Percentiles rank a stretch among this genome's conserved stretches.
Conservation (phyloP, 2,113 vertebrate species). For the Monopterus albus region DNA sequence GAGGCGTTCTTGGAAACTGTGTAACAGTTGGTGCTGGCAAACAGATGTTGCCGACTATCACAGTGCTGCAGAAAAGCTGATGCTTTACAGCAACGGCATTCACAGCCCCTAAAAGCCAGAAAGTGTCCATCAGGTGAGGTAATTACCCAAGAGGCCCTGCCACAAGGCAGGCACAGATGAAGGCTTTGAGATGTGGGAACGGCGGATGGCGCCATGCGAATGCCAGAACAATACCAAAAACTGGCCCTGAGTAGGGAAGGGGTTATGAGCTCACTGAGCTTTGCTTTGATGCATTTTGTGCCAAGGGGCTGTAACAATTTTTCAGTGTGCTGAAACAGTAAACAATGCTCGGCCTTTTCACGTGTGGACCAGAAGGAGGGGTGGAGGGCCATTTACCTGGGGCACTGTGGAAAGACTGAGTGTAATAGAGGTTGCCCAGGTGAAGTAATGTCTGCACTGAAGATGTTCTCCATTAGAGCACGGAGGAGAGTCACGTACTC, state of each 20-base stretch:
- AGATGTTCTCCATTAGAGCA: constrained; percentile 62
- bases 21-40: constrained; percentile 68
- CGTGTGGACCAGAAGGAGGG: constrained; percentile 22
- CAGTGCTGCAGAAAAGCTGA: constrained; percentile 42
- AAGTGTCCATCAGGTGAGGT: constrained; percentile 79
- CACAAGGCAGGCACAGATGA: constrained; percentile 67
- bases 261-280: constrained; percentile 50
- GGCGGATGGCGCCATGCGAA: constrained; percentile 72
- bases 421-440: constrained; percentile 72
- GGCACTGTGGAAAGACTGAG: constrained; percentile 78
- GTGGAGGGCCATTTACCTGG: constrained; percentile 71
- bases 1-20: constrained; percentile 70
- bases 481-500: constrained; percentile 43
- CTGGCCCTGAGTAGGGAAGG: constrained; percentile 36
- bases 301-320: constrained; percentile 58
- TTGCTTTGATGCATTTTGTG: constrained; percentile 49
- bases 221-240: constrained; percentile 74
- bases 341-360: constrained; percentile 64
- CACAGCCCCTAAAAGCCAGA: constrained; percentile 66
- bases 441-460: constrained; percentile 63
- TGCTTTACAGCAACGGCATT: constrained; percentile 73
- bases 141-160: constrained; percentile 77
- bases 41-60: constrained; percentile 71
- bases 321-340: constrained; percentile 62
- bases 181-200: constrained; percentile 74